Evolutionary conservation across 1,140 invertebrate genomes (phyloP).

Genomic region (Brachionus calyciflorus): DNA sequence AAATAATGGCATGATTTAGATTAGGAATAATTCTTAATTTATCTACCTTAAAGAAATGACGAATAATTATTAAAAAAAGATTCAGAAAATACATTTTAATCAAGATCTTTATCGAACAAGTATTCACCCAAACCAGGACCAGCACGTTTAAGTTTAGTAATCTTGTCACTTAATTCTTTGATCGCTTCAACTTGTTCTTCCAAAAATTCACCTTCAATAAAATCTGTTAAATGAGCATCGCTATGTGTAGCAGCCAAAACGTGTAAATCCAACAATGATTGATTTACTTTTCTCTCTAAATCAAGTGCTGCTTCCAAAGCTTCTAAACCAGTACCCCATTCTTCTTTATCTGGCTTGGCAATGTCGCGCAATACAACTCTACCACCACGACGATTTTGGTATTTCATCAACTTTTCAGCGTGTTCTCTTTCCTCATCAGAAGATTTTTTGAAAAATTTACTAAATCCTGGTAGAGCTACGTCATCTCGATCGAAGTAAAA

Average conservation of each 20-base stretch:
- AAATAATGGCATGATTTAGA: too few relatives aligned
- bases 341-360: conserved; percentile 67
- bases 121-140: conserved; percentile 71
- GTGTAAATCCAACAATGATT: conserved; percentile 70
- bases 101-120: conserved; percentile 78
- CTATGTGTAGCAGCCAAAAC: conserved; percentile 30
- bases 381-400: conserved; percentile 81
- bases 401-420: conserved; percentile 82
- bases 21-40: too few relatives aligned
- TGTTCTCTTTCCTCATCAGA: conserved; percentile 83
- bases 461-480: conserved; percentile 78
- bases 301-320: conserved; percentile 70
- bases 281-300: conserved; percentile 74
- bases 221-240: conserved; percentile 72
- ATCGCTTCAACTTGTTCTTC: conserved; percentile 83
- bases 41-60: too few relatives aligned
- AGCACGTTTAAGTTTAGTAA: conserved; percentile 69
- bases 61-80: too few relatives aligned
- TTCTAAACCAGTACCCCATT: conserved; percentile 67
- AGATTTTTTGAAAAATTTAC: conserved; percentile 79
- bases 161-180: conserved; percentile 74
- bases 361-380: conserved; percentile 66
- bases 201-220: conserved; percentile 80
- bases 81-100: too few relatives aligned
- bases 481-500: conserved; percentile 73